Evolutionary conservation across 2,888 invertebrate species (phyloP).

Genomic region (Podabrus alpinus): DNA sequence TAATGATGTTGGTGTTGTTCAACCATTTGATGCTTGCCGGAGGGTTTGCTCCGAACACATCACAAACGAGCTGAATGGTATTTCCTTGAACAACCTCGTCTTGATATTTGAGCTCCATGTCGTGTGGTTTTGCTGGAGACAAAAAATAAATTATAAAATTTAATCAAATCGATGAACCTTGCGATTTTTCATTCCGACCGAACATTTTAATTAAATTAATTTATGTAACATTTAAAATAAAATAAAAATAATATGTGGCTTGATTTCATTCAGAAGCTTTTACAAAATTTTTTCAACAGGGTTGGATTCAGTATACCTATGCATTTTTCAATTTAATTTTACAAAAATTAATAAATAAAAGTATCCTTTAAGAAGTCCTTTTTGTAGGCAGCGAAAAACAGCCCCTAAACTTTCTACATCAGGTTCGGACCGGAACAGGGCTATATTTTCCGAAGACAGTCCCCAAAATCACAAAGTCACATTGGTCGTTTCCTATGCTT

Average conservation of each 20-base stretch:
- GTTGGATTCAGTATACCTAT: too few species aligned
- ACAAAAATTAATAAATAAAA: too few species aligned
- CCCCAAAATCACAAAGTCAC: too few species aligned
- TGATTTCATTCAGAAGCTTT: not conserved
- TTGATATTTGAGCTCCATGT: conserved; percentile 76
- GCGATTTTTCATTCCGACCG: not conserved
- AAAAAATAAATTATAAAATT: conserved; percentile 32
- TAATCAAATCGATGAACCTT: not conserved
- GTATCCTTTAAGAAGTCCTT: too few species aligned
- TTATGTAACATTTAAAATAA: too few species aligned
- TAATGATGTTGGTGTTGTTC: conserved; percentile 67
- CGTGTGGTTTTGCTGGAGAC: conserved; percentile 78
- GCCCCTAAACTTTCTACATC: too few species aligned
- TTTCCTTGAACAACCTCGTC: conserved; percentile 81
- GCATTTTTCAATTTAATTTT: too few species aligned
- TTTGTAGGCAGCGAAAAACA: too few species aligned
- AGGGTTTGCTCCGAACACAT: conserved; percentile 79
- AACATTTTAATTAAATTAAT: not conserved
- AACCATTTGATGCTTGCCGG: conserved; percentile 84
- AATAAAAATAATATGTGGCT: not conserved
- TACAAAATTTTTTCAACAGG: not conserved
- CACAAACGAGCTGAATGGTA: conserved; percentile 77
- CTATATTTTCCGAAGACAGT: too few species aligned
- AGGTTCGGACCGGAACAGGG: too few species aligned
- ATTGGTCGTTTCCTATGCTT: too few species aligned